Conservation (phyloP, 2,888 invertebrate genomes). For the Biston betularia region DNA sequence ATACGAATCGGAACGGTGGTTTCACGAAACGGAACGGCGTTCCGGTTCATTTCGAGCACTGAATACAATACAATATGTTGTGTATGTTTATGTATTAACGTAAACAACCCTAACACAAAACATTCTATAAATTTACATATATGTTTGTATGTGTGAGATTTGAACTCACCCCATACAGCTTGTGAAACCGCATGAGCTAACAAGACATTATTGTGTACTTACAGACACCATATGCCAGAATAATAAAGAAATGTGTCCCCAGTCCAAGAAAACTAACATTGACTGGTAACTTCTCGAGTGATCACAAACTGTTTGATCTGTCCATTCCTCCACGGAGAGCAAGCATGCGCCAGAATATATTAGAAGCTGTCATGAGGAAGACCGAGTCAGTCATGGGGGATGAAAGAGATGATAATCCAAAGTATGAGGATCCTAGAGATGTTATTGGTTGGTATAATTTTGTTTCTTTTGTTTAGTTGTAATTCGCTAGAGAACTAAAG, state of each 20-base stretch:
- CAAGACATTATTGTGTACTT: constrained; percentile 26
- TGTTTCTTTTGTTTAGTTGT: no score
- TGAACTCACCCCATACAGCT: no score
- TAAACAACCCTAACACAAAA: no score
- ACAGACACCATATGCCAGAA: constrained; percentile 52
- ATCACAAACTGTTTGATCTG: constrained; percentile 62
- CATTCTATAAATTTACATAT: no score
- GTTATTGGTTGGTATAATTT: constrained; percentile 63
- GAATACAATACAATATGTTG: no score
- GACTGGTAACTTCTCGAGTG: constrained; percentile 69
- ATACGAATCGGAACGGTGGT: no score
- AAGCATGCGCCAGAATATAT: constrained; percentile 71
- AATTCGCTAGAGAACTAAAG: no score
- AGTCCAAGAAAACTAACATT: constrained; percentile 64
- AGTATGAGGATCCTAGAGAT: constrained; percentile 80
- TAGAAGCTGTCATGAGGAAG: constrained; percentile 67
- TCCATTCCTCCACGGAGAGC: constrained; percentile 56
- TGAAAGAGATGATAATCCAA: constrained; percentile 62
- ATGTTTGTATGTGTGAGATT: no score
- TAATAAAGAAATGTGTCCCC: constrained; percentile 51
- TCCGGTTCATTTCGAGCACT: no score
- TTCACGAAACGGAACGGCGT: no score
- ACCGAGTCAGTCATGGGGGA: constrained; percentile 61
- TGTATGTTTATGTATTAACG: no score
- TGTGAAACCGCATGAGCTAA: no score